A percentile compares a stretch with the other conserved stretches of the same genome.
phyloP scores from a whole-genome alignment of 2,797 vertebrate genomes.

The Onychomys leucogaster region DNA sequence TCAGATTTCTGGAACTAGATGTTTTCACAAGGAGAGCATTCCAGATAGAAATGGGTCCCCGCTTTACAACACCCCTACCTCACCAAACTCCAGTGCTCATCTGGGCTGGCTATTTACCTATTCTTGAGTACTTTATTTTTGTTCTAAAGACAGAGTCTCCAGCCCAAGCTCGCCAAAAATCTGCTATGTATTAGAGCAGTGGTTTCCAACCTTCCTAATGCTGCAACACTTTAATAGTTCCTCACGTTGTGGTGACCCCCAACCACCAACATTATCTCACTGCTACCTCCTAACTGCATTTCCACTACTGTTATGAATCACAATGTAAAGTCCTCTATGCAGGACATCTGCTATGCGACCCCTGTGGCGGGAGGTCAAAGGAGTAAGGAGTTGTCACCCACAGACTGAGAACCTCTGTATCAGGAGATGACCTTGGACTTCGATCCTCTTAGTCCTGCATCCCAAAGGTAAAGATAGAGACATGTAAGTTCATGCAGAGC shows the following conservation, averaged over 20 bases:
- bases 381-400: neutral
- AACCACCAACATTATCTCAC: neutral
- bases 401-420: neutral
- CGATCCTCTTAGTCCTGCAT: neutral
- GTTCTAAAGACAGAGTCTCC: neutral
- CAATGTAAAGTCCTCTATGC: neutral
- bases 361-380: neutral
- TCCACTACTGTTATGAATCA: neutral
- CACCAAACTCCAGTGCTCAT: neutral
- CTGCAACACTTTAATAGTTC: neutral
- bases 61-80: neutral
- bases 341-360: neutral
- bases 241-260: neutral
- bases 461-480: neutral
- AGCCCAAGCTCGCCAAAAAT: neutral
- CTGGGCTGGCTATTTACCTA: neutral
- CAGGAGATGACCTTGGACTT: neutral
- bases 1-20: neutral
- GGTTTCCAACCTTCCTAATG: neutral
- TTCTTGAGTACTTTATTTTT: conserved; percentile 3
- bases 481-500: neutral
- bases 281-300: neutral
- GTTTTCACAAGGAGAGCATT: neutral
- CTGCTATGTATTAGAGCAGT: neutral
- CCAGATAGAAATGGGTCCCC: neutral